Base-by-base conservation (phyloP, 2,113 vertebrate genomes). In the Athene cunicularia region DNA sequence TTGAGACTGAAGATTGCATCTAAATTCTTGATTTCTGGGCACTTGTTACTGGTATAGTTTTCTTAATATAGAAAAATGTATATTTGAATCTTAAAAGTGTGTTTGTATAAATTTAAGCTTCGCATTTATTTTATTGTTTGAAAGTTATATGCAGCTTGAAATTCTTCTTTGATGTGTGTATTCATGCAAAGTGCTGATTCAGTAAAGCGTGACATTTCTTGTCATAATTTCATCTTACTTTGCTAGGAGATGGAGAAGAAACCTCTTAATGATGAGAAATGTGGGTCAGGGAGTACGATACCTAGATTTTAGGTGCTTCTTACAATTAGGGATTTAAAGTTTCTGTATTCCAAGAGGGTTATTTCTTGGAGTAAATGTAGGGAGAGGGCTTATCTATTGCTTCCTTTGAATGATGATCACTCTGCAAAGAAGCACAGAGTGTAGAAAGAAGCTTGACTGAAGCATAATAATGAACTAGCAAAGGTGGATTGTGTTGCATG, bases 131-230 rank as follows among this genome's bases (percentile, higher is more conserved):
- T 82, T 60, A 70, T 35, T 56, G 23, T 39, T 5, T 80, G 14
- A 75, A 41, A 43, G 35, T 77, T 87, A 50, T 28, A 66, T 70
- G 6, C 8, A 58, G 16, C 41, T 74, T 92, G 55, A 80, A 91
- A 70, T 71, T 92, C 30, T 59, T 84, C 53, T 83, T 95, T 88
- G 70, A 91, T 87, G 8, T 80, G 35, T 88, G 30, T 80, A 64
- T 86, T 93, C 17, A n/a, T 70, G 26, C 26, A 32, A 49, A 87
- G 21, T 67, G 53, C 70, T 85, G 63, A 80, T 88, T 83, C 37
- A 88, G 33, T 86, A 88, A 80, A 70, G 45, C 6, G 0, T 93
- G 85, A 85, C 47, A 82, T 87, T 90, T 77, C 37, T 72, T 93
- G 49, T 79, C 59, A 8, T 91, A 52, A 39, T 93, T 92, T 95